Percentiles rank a stretch among this genome's conserved stretches.
Conservation (phyloP, 2,888 invertebrate genomes). For the Pachycephus smyrnensis region DNA sequence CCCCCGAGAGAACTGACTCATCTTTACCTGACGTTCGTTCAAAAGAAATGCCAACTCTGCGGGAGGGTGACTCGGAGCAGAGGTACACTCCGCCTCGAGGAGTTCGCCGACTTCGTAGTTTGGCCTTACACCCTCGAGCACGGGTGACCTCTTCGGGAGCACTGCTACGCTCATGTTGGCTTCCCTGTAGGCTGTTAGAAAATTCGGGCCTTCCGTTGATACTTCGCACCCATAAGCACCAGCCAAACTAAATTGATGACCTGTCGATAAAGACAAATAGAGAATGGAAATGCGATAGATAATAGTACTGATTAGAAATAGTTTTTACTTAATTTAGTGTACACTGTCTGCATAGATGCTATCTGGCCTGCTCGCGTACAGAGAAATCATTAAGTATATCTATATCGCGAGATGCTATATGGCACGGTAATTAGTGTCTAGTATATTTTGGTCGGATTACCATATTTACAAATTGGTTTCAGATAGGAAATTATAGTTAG, state of each 20-base stretch:
- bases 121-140: constrained; percentile 53
- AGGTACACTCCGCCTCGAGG: constrained; percentile 56
- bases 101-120: constrained; percentile 59
- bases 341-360: not conserved
- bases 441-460: not conserved
- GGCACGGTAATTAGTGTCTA: not conserved
- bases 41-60: constrained; percentile 58
- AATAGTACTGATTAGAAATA: not conserved
- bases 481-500: not conserved
- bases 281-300: not conserved
- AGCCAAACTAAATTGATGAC: constrained; percentile 19
- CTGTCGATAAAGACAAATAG: not conserved
- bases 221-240: constrained; percentile 62
- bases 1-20: not conserved
- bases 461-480: not conserved
- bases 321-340: not conserved
- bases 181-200: constrained; percentile 50
- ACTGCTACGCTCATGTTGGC: constrained; percentile 62
- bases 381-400: not conserved
- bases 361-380: not conserved
- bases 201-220: constrained; percentile 55
- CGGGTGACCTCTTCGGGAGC: constrained; percentile 48
- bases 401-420: not conserved
- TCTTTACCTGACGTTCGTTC: constrained; percentile 56
- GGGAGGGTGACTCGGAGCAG: constrained; percentile 59